Evolutionary conservation across 2,888 invertebrate genomes (phyloP).

Genomic region (Ichneumon xanthorius): DNA sequence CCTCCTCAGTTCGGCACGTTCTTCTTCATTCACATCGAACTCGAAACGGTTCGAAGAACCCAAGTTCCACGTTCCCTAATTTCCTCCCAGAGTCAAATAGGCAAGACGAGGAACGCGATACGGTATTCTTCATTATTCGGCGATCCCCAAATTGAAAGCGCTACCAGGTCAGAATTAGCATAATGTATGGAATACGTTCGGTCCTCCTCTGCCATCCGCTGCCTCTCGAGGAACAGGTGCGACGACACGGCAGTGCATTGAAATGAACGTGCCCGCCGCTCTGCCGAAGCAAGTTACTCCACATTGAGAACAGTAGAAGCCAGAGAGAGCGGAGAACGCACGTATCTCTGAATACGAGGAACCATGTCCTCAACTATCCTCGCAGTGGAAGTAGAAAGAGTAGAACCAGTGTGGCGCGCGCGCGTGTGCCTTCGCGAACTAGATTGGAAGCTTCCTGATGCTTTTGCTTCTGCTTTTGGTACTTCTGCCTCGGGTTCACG

Average conservation of each 20-base stretch:
- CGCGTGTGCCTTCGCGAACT: slow-evolving; percentile 16
- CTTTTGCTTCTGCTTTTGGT: neutral
- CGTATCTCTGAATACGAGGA: slow-evolving; percentile 19
- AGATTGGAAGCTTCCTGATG: slow-evolving; percentile 43
- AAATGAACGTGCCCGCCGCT: neutral
- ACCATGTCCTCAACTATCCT: slow-evolving; percentile 29
- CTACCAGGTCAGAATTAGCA: slow-evolving; percentile 34
- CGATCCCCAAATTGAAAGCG: slow-evolving; percentile 4
- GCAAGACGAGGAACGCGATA: neutral
- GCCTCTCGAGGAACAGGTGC: slow-evolving; percentile 28
- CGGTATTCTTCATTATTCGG: slow-evolving; percentile 8
- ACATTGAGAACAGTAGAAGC: slow-evolving; percentile 20
- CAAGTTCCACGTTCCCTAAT: slow-evolving; percentile 20
- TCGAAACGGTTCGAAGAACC: slow-evolving; percentile 16
- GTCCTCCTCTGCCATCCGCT: neutral
- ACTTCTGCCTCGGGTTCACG: neutral
- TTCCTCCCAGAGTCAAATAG: slow-evolving; percentile 17
- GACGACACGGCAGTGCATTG: slow-evolving; percentile 18
- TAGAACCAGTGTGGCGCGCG: slow-evolving; percentile 35
- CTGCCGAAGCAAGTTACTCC: slow-evolving; percentile 24
- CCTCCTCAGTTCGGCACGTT: neutral
- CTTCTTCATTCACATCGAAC: neutral
- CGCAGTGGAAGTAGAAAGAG: slow-evolving; percentile 33
- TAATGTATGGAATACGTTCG: slow-evolving; percentile 38
- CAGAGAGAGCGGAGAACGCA: slow-evolving; percentile 52